Evolutionary conservation across 2,113 vertebrate genomes (phyloP), one percentile per base, ranked within the genome.

Genomic region (Macroglossus sobrinus): DNA sequence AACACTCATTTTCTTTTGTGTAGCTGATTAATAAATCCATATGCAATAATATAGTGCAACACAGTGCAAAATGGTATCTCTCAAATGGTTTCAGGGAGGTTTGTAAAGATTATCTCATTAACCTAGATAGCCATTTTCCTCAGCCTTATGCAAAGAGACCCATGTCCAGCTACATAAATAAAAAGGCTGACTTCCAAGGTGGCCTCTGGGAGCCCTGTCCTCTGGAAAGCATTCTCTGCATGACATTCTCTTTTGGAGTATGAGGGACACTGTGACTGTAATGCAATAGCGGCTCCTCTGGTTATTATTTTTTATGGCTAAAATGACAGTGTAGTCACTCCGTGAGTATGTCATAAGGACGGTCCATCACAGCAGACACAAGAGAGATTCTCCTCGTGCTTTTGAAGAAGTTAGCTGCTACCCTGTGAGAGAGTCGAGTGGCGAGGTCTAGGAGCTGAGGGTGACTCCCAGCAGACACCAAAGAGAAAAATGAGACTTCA

Each of bases 201-300:
- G 8, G 7, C 4, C 9, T 8, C 50, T 40, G 14, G 53, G n/a
- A 28, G 28, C 16, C 14, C 53, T 75, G 33, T 53, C 8, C n/a
- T 59, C 2, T 30, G 3, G n/a, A 38, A 4, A 9, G 38, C 1
- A 28, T 0, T 0, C 7, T 22, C 1, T 45, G 15, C 24, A 4
- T 66, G 45, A 76, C 38, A 53, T 66, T 24, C 13, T 50, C 13
- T 47, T 71, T 45, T 45, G 47, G 2, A 38, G 0, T 38, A 38
- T 78, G 2, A 35, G 6, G 40, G 2, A n/a, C 35, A 45, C 8
- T 47, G 11, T 69, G 38, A 47, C 33, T 71, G 28, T 7, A 22
- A 68, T 4, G 38, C 11, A 2, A 50, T 8, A 71, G 14, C 22
- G 72, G 10, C 14, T 89, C 30, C 59, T 21, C 43, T 50, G 14